Percentiles rank a stretch among this genome's conserved stretches.
phyloP scores from a whole-genome alignment of 2,113 vertebrate genomes.

The Falcunculus frontatus region DNA sequence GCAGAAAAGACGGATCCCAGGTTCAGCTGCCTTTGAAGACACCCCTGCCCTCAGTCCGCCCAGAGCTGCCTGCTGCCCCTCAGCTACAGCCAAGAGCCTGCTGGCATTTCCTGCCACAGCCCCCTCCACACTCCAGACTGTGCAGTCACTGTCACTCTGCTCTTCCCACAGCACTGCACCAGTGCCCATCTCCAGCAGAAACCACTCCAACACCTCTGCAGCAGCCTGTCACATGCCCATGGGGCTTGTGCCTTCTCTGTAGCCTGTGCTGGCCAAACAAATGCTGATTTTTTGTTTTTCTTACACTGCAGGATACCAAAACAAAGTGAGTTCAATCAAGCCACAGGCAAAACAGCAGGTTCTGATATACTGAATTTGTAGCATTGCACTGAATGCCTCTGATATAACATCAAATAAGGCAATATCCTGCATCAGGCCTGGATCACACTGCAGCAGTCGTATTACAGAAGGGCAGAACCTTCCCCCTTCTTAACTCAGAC shows the following conservation, averaged over 20 bases:
- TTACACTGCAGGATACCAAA: neutral
- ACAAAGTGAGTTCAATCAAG: neutral
- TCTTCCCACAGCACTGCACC: neutral
- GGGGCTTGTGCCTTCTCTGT: neutral
- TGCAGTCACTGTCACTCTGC: neutral
- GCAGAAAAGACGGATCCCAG: neutral
- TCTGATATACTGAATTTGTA: neutral
- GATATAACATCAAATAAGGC: neutral
- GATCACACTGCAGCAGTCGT: neutral
- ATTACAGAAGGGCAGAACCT: neutral
- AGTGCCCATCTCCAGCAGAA: neutral
- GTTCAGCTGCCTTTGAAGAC: neutral
- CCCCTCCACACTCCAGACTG: neutral
- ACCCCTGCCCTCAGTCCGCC: neutral
- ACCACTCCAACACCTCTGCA: neutral
- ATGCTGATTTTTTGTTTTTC: neutral
- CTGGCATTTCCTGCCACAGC: neutral
- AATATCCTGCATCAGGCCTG: neutral
- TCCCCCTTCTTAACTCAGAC: neutral
- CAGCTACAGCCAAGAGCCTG: neutral
- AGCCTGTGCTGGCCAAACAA: neutral
- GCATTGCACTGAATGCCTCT: neutral
- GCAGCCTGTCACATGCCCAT: neutral
- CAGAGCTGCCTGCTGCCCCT: neutral
- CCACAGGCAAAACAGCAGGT: neutral